A percentile compares a stretch with the other conserved stretches of the same genome.
Conservation (phyloP, 2,113 vertebrate genomes). For the Steatornis caripensis region DNA sequence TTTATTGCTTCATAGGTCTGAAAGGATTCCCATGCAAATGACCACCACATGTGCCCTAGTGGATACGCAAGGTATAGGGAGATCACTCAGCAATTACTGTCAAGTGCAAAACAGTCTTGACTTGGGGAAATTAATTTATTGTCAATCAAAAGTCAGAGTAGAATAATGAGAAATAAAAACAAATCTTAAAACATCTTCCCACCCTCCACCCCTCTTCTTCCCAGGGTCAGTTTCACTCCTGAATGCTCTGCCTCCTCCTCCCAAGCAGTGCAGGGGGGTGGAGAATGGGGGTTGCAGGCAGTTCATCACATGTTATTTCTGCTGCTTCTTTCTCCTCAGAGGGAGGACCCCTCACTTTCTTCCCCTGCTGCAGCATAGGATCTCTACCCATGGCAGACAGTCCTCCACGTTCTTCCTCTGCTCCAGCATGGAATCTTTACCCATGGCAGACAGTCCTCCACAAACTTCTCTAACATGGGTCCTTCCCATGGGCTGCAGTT, state of each 20-base stretch:
- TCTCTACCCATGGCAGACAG: neutral
- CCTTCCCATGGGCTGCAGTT: neutral
- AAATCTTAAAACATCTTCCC: neutral
- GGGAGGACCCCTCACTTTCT: neutral
- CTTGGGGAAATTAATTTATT: neutral
- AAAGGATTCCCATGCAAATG: neutral
- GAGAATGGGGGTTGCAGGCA: neutral
- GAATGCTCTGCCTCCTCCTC: neutral
- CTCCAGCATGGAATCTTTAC: neutral
- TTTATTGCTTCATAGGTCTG: neutral
- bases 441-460: neutral
- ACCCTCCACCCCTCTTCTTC: neutral
- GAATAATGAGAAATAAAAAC: neutral
- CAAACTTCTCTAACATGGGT: neutral
- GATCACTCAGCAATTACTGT: neutral
- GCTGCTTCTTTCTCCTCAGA: neutral
- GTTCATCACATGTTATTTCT: neutral
- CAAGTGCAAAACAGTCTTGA: neutral
- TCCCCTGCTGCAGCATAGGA: neutral
- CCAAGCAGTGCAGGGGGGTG: accelerated
- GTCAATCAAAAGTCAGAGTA: neutral
- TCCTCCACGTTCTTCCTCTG: neutral
- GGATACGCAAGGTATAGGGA: neutral
- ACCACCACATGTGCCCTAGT: neutral
- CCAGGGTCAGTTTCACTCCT: neutral